phyloP scores from a whole-genome alignment of 2,888 invertebrate genomes.

The Adineta ricciae region DNA sequence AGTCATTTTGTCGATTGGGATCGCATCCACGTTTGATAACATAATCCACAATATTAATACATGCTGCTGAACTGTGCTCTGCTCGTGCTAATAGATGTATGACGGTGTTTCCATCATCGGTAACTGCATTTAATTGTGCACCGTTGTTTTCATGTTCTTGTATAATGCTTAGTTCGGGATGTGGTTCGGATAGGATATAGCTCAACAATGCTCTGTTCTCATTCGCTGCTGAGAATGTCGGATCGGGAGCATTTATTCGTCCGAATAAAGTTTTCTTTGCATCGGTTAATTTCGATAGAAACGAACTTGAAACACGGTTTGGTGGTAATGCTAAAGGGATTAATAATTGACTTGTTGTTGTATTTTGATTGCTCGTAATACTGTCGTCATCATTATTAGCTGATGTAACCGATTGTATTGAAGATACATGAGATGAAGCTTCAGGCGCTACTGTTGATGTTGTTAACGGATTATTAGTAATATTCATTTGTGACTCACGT shows the following conservation, averaged over 20 bases:
- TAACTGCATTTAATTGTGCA: slow-evolving; percentile 3
- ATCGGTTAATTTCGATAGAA: not conserved
- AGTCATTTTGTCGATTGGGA: slow-evolving; percentile 16
- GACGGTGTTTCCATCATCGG: not conserved
- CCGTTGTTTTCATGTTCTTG: not conserved
- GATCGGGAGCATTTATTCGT: not conserved
- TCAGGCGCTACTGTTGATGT: not conserved
- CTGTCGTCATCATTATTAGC: not conserved
- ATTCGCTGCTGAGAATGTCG: not conserved
- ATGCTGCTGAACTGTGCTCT: not conserved
- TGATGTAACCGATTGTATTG: not conserved
- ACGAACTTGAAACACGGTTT: not conserved
- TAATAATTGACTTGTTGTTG: not conserved
- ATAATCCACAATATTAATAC: not conserved
- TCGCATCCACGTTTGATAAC: not conserved
- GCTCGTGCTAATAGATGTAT: not conserved
- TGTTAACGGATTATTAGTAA: not conserved
- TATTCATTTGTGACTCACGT: not conserved
- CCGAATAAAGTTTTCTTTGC: slow-evolving; percentile 1
- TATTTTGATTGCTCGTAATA: not conserved
- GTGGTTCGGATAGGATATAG: not conserved
- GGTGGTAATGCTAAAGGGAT: not conserved
- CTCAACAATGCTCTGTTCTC: not conserved
- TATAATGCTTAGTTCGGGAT: not conserved
- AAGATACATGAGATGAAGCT: not conserved